These are phyloP conservation scores for Apamea sordens DNA, from an alignment of 2,888 invertebrate genomes.

Conservation along the genomic window DNA sequence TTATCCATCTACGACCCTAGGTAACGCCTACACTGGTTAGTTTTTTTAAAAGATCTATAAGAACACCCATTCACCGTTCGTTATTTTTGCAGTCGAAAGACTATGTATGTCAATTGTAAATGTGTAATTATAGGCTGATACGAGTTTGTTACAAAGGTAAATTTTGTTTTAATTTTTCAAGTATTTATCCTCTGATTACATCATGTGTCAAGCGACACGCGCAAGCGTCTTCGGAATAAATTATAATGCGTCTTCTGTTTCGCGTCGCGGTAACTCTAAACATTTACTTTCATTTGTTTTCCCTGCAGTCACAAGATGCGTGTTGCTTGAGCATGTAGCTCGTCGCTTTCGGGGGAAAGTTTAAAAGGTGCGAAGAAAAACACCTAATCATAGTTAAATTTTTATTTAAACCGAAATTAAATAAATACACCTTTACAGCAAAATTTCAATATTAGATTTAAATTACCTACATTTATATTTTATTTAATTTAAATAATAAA, in stretches of 20 bases:
- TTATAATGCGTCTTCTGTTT: neutral
- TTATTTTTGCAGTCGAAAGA: neutral
- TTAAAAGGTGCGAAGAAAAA: constrained; percentile 64
- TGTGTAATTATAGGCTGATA: too few species aligned
- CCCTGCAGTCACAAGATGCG: neutral
- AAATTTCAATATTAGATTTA: constrained; percentile 83
- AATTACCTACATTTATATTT: constrained; percentile 79
- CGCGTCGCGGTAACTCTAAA: neutral
- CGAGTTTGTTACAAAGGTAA: neutral
- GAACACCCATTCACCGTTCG: neutral
- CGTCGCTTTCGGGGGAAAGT: neutral
- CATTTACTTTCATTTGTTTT: neutral
- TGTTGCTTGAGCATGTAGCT: too few species aligned
- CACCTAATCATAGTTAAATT: constrained; percentile 75
- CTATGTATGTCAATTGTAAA: neutral
- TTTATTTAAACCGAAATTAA: constrained; percentile 87
- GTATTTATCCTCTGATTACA: neutral
- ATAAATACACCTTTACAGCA: constrained; percentile 88
- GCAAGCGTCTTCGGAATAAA: neutral
- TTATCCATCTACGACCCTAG: neutral
- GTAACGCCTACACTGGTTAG: neutral
- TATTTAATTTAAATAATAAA: constrained; percentile 85
- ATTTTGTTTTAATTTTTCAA: neutral
- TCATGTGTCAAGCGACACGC: neutral
- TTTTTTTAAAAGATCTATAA: neutral